Evolutionary conservation across 92 coral and sea anemone species (phyloP).

Genomic region (Epizoanthus scotinus): DNA sequence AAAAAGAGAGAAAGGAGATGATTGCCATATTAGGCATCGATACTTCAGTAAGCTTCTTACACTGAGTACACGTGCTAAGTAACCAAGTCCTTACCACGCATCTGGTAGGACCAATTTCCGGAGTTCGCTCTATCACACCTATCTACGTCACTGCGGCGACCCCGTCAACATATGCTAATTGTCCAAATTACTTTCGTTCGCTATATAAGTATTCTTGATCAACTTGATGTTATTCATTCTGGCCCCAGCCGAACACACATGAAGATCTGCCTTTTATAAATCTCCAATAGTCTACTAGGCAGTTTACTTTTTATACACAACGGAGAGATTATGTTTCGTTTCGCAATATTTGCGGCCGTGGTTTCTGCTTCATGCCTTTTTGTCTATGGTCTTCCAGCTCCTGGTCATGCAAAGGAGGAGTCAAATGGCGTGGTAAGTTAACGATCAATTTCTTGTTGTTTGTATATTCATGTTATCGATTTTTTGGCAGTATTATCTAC

Average conservation of each 20-base stretch:
- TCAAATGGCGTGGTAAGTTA: constrained; percentile 13
- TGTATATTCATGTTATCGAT: neutral
- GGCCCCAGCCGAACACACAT: neutral
- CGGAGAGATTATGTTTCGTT: neutral
- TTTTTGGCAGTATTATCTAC: neutral
- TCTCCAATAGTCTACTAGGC: neutral
- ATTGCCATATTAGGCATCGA: constrained; percentile 13
- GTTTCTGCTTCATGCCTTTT: neutral
- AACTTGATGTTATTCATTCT: too few species aligned
- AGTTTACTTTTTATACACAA: neutral
- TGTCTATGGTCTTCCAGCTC: neutral
- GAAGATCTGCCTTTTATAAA: neutral
- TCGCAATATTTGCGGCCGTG: neutral
- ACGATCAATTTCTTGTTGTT: too few species aligned
- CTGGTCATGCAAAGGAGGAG: constrained; percentile 1
- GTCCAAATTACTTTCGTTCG: too few species aligned
- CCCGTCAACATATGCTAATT: too few species aligned
- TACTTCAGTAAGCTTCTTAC: constrained; percentile 14
- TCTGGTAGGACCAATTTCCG: constrained; percentile 6
- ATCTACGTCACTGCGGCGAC: constrained; percentile 13
- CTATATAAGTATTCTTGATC: too few species aligned
- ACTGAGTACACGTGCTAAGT: too few species aligned
- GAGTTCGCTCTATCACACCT: neutral
- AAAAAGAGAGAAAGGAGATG: neutral
- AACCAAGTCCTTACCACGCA: constrained; percentile 8